These are phyloP conservation scores for Pangasius mekongensis DNA, from an alignment of 2,797 vertebrate species.

Conservation along the genomic window DNA sequence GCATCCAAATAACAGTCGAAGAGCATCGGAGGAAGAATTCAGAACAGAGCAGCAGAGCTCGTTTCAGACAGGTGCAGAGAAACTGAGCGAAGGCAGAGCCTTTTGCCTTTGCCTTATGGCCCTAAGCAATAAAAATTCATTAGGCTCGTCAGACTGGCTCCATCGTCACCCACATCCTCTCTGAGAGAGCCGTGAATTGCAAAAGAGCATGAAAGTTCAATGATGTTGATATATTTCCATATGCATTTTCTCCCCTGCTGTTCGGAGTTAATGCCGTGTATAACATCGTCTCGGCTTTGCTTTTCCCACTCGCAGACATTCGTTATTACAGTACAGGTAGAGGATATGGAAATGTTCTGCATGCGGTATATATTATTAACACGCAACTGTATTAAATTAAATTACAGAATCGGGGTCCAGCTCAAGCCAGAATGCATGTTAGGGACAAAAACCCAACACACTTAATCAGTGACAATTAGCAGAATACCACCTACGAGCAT, in stretches of 20 bases:
- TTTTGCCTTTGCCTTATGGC: conserved; percentile 31
- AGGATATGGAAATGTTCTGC: background rate
- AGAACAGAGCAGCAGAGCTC: background rate
- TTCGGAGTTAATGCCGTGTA: conserved; percentile 15
- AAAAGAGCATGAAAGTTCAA: conserved; percentile 68
- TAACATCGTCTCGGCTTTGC: background rate
- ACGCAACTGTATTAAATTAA: background rate
- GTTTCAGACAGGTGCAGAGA: conserved; percentile 9
- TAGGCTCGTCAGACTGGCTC: conserved; percentile 41
- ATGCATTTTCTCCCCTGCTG: conserved; percentile 39
- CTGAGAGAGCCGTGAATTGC: conserved; percentile 33
- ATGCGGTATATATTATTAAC: background rate
- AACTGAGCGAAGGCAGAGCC: background rate
- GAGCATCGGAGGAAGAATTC: background rate
- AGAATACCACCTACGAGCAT: too few species aligned
- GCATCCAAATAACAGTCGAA: conserved; percentile 7
- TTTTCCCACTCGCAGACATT: conserved; percentile 9
- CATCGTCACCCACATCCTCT: conserved; percentile 28
- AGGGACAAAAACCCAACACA: background rate
- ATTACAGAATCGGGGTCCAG: background rate
- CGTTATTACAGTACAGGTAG: conserved; percentile 3
- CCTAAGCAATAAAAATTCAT: conserved; percentile 51
- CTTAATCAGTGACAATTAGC: background rate
- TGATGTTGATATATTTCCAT: conserved; percentile 64
- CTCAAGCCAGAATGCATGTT: background rate